Evolutionary conservation across 2,888 invertebrate genomes (phyloP), one percentile per base, ranked within the genome.

Genomic region (Rhagonycha fulva): DNA sequence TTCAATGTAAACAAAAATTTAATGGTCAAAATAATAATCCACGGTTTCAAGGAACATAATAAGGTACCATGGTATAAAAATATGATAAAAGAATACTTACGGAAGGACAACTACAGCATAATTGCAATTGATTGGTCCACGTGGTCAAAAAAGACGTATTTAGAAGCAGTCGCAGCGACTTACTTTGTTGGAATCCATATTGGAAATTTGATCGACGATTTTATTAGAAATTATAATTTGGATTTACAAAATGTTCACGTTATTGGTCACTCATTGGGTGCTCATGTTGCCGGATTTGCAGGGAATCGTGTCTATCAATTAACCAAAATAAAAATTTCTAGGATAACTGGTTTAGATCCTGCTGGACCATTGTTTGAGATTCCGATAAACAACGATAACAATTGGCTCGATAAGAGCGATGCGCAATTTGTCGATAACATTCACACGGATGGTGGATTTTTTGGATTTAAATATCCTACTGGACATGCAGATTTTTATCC

Each of bases 401-500:
- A 89, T 62, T 89, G 91, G 76, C 85, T 92, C 1, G 87, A 90
- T 75, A 88, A 89, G 47, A 89, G 89, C 2, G 90, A 92, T 19
- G 92, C 90, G 0, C 84, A 88, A 4, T 91, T 91, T 81, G 92
- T 92, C 0, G 92, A 92, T 84, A 89, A 90, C 0, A 89, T 91
- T 78, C 92, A 92, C 83, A 92, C 92, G 9, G 91, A 91, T 78
- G 89, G 89, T 62, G 91, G 91, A 3, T 89, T 88, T 0, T 84
- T 90, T 11, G 91, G 76, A 72, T 84, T 78, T 83, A 84, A 75
- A 83, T 90, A 1, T 90, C 0, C 89, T 88, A 1, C 86, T 88
- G 28, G 89, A 90, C 0, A 81, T 76, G 88, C 88, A 0, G 92
- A 92, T 81, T 91, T 92, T 85, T 91, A 89, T 81, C 89, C 91